A percentile compares a stretch with the other conserved stretches of the same genome.
phyloP scores from a whole-genome alignment of 2,888 invertebrate genomes.

The Xylocampa areola region DNA sequence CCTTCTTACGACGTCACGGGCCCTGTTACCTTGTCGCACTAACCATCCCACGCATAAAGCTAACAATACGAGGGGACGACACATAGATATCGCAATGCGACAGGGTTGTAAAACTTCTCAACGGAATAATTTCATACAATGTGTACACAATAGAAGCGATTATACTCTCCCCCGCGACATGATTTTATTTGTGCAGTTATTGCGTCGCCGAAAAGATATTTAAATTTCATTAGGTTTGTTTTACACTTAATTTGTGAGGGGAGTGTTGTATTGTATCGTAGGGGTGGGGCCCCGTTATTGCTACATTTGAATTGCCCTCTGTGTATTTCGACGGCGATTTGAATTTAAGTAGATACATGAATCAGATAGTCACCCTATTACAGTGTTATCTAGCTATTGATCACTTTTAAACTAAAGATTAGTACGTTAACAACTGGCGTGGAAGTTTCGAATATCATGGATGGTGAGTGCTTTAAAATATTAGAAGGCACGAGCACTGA shows the following conservation, averaged over 20 bases:
- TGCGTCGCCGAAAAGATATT: constrained; percentile 88
- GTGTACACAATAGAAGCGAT: constrained; percentile 87
- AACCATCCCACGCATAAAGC: constrained; percentile 42
- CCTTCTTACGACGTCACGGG: constrained; percentile 75
- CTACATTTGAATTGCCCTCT: constrained; percentile 80
- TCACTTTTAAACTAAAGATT: constrained; percentile 76
- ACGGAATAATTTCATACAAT: constrained; percentile 77
- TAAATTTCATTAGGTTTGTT: constrained; percentile 90
- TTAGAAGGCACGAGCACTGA: no score
- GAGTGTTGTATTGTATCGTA: constrained; percentile 79
- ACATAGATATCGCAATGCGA: constrained; percentile 64
- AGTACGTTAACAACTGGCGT: constrained; percentile 69
- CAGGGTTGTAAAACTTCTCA: constrained; percentile 75
- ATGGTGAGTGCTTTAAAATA: constrained; percentile 42
- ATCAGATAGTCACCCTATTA: constrained; percentile 81
- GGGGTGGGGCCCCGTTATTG: constrained; percentile 83
- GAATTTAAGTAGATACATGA: constrained; percentile 84
- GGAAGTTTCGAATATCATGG: constrained; percentile 58
- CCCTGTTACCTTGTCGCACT: constrained; percentile 80
- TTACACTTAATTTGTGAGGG: constrained; percentile 90
- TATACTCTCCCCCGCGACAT: constrained; percentile 86
- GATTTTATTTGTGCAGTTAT: constrained; percentile 90
- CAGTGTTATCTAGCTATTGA: constrained; percentile 70
- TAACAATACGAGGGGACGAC: constrained; percentile 50
- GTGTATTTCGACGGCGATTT: constrained; percentile 82